phyloP scores from a whole-genome alignment of 1,140 invertebrate genomes.

The Atopsyche davidsoni region DNA sequence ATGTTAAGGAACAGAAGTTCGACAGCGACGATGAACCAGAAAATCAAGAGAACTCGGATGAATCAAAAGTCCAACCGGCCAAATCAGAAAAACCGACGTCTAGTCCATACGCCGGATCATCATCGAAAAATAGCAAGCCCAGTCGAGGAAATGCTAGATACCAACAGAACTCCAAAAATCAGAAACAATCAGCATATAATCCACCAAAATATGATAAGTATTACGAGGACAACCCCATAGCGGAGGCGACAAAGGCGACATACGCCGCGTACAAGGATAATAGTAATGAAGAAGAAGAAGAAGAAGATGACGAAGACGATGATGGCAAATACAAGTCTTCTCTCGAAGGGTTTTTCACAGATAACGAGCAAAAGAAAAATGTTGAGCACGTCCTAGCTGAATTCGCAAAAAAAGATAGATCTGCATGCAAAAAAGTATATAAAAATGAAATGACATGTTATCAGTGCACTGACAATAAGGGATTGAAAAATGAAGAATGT shows the following conservation, averaged over 20 bases:
- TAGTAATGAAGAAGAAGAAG: constrained; percentile 32
- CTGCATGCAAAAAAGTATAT: constrained; percentile 61
- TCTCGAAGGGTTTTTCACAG: constrained; percentile 42
- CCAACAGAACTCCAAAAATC: constrained; percentile 11
- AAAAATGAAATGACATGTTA: constrained; percentile 71
- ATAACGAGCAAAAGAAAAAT: constrained; percentile 52
- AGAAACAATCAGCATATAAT: constrained; percentile 13
- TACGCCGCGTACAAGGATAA: constrained; percentile 33
- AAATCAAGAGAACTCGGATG: constrained; percentile 39
- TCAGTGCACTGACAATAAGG: constrained; percentile 59
- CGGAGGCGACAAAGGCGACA: constrained; percentile 27
- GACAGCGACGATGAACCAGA: constrained; percentile 51
- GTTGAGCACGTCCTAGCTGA: constrained; percentile 63
- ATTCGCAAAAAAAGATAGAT: constrained; percentile 61
- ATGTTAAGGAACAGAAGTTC: constrained; percentile 54
- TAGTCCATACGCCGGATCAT: constrained; percentile 14
- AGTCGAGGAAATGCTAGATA: constrained; percentile 19
- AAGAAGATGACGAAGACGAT: constrained; percentile 36
- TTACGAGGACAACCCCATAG: constrained; percentile 33
- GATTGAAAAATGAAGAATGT: constrained; percentile 66
- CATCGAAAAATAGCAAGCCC: constrained; percentile 19
- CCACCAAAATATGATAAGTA: constrained; percentile 37
- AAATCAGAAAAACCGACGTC: constrained; percentile 15
- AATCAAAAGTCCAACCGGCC: constrained; percentile 22
- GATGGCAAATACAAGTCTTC: constrained; percentile 46